Conservation (phyloP, 2,888 invertebrate genomes). For the Dynastes hyllus region DNA sequence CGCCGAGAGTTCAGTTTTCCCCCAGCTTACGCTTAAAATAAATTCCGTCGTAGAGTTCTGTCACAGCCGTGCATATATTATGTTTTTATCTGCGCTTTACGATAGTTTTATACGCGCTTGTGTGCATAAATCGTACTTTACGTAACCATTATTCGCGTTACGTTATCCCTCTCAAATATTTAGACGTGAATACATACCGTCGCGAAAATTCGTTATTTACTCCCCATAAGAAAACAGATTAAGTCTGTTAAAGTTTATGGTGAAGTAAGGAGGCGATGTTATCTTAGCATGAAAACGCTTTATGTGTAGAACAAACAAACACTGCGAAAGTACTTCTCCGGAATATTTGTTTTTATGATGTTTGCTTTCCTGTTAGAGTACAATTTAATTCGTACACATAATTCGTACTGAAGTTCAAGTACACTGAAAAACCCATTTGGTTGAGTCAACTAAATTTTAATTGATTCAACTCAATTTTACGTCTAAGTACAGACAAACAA, state of each 20-base stretch:
- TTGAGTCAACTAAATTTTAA: too few relatives aligned
- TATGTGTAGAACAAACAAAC: not conserved
- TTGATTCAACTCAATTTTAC: too few relatives aligned
- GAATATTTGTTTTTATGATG: too few relatives aligned
- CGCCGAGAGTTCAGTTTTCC: not conserved
- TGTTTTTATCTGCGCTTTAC: not conserved
- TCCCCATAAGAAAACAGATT: constrained; percentile 18
- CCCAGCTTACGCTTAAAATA: constrained; percentile 4
- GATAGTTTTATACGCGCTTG: constrained; percentile 10
- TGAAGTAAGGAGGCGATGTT: constrained; percentile 4
- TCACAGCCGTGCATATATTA: not conserved
- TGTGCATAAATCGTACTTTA: constrained; percentile 7
- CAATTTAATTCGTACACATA: too few relatives aligned
- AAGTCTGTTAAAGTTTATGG: constrained; percentile 23
- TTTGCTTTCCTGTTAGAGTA: too few relatives aligned
- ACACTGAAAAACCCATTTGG: too few relatives aligned
- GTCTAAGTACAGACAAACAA: too few relatives aligned
- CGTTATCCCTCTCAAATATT: constrained; percentile 3
- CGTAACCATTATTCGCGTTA: not conserved
- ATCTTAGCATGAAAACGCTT: constrained; percentile 17
- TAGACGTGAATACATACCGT: not conserved
- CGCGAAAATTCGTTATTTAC: constrained; percentile 26
- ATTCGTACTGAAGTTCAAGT: too few relatives aligned
- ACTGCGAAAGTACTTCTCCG: too few relatives aligned
- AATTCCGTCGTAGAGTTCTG: constrained; percentile 7